Evolutionary conservation across 2,888 invertebrate species (phyloP).

Genomic region (Tetheella fluctuosa): DNA sequence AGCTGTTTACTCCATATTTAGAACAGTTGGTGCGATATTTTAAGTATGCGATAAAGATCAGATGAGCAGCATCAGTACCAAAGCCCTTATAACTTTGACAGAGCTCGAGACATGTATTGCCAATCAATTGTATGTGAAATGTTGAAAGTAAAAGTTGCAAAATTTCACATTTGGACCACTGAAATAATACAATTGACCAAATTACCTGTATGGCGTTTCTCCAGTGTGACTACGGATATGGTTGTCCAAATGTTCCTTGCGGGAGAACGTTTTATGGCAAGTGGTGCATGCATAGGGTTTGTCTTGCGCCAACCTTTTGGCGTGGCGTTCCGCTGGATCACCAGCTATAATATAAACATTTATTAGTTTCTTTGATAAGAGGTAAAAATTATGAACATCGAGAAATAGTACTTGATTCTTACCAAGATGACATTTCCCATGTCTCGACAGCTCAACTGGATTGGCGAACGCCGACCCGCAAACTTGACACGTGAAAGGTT

Average conservation of each 20-base stretch:
- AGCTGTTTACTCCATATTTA: not conserved
- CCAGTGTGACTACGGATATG: slow-evolving; percentile 93
- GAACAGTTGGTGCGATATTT: not conserved
- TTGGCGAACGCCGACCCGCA: slow-evolving; percentile 93
- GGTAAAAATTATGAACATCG: no score
- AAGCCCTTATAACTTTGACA: not conserved
- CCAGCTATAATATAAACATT: slow-evolving; percentile 52
- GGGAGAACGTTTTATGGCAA: slow-evolving; percentile 93
- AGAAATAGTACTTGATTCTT: slow-evolving; percentile 56
- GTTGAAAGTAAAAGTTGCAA: not conserved
- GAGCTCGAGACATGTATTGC: not conserved
- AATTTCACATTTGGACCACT: not conserved
- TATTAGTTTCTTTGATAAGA: no score
- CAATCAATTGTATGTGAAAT: slow-evolving; percentile 13
- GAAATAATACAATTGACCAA: not conserved
- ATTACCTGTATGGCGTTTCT: slow-evolving; percentile 90
- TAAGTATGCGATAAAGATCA: not conserved
- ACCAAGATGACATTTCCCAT: slow-evolving; percentile 93
- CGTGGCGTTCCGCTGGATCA: slow-evolving; percentile 87
- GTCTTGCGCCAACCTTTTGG: slow-evolving; percentile 92
- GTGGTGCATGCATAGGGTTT: slow-evolving; percentile 93
- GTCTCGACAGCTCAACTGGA: slow-evolving; percentile 90
- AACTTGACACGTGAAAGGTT: slow-evolving; percentile 92
- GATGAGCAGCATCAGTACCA: not conserved
- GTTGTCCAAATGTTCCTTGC: slow-evolving; percentile 94